A percentile compares a stretch with the other conserved stretches of the same genome.
phyloP scores from a whole-genome alignment of 2,797 vertebrate genomes.

The Coregonus suidteri region DNA sequence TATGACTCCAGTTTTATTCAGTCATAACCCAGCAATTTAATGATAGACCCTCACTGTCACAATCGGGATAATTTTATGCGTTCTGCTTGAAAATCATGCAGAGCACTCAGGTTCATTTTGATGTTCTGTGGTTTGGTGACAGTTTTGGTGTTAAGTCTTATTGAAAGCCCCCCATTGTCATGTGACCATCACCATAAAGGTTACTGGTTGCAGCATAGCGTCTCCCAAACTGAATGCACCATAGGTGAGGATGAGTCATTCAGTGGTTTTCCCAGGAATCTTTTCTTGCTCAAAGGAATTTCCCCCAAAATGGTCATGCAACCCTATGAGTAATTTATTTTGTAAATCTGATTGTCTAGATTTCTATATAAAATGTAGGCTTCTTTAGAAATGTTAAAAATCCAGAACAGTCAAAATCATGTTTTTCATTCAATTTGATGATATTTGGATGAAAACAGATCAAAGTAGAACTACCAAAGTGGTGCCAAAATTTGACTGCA shows the following conservation, averaged over 20 bases:
- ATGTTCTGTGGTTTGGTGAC: conserved; percentile 43
- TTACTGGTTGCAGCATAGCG: conserved; percentile 26
- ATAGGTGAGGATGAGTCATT: conserved; percentile 54
- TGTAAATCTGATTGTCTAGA: background rate
- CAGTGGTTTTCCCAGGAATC: conserved; percentile 22
- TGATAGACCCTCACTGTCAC: background rate
- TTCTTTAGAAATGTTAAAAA: background rate
- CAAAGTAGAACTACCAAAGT: too few relatives aligned
- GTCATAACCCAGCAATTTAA: background rate
- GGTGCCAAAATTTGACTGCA: too few relatives aligned
- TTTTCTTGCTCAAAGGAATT: conserved; percentile 29
- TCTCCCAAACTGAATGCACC: conserved; percentile 30
- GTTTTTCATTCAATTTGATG: background rate
- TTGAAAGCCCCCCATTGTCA: conserved; percentile 62
- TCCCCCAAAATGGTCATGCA: conserved; percentile 8
- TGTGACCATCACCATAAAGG: conserved; percentile 37
- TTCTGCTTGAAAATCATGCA: too few relatives aligned
- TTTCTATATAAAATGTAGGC: too few relatives aligned
- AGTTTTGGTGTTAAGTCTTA: conserved; percentile 51
- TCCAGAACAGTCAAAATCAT: background rate
- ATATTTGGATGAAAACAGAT: background rate
- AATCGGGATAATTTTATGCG: background rate
- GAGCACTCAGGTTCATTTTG: background rate
- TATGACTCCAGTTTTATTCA: background rate
- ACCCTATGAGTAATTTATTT: background rate